Evolutionary conservation across 2,888 invertebrate species (phyloP).

Genomic region (Callimorpha dominula): DNA sequence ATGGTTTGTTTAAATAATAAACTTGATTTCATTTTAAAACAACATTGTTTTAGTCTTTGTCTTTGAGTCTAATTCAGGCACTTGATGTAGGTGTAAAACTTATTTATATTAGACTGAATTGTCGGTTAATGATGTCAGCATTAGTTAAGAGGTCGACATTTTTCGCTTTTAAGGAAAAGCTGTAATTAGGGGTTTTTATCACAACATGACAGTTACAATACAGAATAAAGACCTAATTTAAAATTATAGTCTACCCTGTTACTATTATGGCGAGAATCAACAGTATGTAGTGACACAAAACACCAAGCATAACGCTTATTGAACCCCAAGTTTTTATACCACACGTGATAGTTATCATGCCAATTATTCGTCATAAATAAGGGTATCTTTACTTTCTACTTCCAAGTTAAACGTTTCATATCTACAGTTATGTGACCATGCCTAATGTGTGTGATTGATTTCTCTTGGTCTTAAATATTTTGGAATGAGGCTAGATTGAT

Average conservation of each 20-base stretch:
- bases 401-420: not conserved
- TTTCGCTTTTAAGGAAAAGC: not conserved
- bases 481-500: not conserved
- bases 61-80: slow-evolving; percentile 46
- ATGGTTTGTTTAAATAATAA: slow-evolving; percentile 65
- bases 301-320: not conserved
- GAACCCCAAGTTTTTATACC: not conserved
- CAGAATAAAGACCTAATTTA: no score
- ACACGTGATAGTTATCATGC: no score
- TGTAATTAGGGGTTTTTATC: not conserved
- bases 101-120: slow-evolving; percentile 1
- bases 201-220: not conserved
- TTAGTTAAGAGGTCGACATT: not conserved
- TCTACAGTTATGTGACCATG: not conserved
- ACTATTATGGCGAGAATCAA: no score
- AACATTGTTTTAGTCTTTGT: slow-evolving; percentile 58
- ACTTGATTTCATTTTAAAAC: slow-evolving; percentile 66
- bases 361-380: no score
- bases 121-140: not conserved
- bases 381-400: not conserved
- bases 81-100: slow-evolving; percentile 32
- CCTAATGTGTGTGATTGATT: not conserved
- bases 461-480: not conserved
- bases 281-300: not conserved
- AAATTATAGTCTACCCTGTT: no score